Conservation (phyloP, 1,140 invertebrate species). For the Acarapis woodi region DNA sequence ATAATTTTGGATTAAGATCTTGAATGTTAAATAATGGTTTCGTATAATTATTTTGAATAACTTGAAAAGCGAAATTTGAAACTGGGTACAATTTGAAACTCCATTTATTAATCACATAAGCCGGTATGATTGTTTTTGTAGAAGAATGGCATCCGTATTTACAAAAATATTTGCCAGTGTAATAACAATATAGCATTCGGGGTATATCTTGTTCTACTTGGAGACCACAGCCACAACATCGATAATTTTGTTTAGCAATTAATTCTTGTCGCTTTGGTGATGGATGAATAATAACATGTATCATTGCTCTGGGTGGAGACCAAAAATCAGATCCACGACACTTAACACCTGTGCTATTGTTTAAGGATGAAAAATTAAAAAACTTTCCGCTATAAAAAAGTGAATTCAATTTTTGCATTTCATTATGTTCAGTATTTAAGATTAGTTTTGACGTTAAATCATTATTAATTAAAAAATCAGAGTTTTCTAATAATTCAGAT, state of each 20-base stretch:
- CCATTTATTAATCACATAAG: conserved; percentile 39
- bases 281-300: conserved; percentile 48
- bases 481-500: no score
- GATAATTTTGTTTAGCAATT: conserved; percentile 42
- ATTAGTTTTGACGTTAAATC: no score
- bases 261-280: conserved; percentile 25
- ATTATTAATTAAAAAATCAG: no score
- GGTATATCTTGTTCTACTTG: conserved; percentile 25
- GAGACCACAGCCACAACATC: conserved; percentile 60
- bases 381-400: background rate
- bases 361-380: conserved; percentile 1
- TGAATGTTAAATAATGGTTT: conserved; percentile 48
- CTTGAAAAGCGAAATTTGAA: conserved; percentile 43
- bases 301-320: conserved; percentile 54
- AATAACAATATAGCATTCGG: conserved; percentile 34
- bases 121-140: conserved; percentile 41
- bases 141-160: conserved; percentile 41
- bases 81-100: conserved; percentile 31
- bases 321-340: conserved; percentile 43
- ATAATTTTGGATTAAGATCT: conserved; percentile 35
- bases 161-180: conserved; percentile 60
- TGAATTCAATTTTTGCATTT: no score
- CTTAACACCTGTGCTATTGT: conserved; percentile 12
- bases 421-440: no score
- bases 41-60: conserved; percentile 39